These are phyloP conservation scores for Crotalus adamanteus DNA, from an alignment of 2,797 vertebrate species.

Conservation along the genomic window DNA sequence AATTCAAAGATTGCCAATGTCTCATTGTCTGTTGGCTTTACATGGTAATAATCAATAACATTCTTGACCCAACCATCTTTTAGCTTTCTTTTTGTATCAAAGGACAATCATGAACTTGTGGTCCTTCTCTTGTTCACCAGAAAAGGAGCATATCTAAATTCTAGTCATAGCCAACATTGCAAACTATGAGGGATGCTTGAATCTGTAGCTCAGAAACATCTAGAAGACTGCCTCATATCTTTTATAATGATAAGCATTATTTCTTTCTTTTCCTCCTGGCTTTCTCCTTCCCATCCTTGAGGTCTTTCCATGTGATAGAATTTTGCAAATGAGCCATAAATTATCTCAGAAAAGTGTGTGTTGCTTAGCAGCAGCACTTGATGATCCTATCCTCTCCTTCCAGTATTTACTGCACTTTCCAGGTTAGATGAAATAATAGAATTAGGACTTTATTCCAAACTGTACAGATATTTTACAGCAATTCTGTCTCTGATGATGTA, in stretches of 20 bases:
- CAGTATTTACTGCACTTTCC: not conserved
- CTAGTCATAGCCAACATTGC: not conserved
- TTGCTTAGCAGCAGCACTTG: not conserved
- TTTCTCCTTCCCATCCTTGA: not conserved
- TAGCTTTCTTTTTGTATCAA: not conserved
- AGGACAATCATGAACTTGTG: too few relatives aligned
- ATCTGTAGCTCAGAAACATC: not conserved
- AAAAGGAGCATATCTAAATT: not conserved
- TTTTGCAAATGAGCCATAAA: not conserved
- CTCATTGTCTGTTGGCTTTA: not conserved
- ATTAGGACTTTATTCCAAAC: not conserved
- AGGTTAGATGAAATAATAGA: not conserved
- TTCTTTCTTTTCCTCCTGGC: not conserved
- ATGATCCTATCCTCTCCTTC: not conserved
- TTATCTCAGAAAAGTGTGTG: not conserved
- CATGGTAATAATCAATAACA: not conserved
- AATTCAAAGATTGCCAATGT: not conserved
- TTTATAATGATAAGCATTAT: not conserved
- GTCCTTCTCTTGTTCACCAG: not conserved
- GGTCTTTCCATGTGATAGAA: not conserved
- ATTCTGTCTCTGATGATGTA: not conserved
- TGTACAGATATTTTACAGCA: not conserved
- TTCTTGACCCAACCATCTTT: not conserved
- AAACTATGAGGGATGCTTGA: not conserved
- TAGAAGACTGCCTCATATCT: not conserved